Evolutionary conservation across 2,888 invertebrate genomes (phyloP), one percentile per base, ranked within the genome.

Genomic region (Cheilosia pagana): DNA sequence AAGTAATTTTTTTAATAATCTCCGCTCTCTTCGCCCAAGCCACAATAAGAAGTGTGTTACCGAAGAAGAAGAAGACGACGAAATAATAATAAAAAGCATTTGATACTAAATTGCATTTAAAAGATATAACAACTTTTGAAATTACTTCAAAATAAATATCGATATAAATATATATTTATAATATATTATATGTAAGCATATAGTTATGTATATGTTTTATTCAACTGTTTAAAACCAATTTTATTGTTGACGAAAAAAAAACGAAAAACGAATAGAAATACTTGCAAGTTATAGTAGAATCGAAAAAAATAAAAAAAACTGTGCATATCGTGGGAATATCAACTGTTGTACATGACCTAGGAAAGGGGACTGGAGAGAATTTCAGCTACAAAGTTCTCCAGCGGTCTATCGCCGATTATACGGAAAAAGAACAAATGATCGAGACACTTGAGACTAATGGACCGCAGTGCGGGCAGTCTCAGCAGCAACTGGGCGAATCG

Each of bases 361-460:
- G 85, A 90, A 55, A 89, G 87, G 50, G 89, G 94, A 78, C 95
- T 94, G 90, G 97, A 96, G 79, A 98, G 93, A 93, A 96, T 95
- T 89, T 97, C 96, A 88, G 94, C 94, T 81, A 98, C 94, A 92
- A 97, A 97, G 62, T 95, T 95, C 90, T 97, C 96, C 89, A 99
- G 95, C 87, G 95, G 95, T 81, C 95, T 95, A 88, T 98, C 97
- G 43, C 97, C 96, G 89, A 98, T 96, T 85, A 98, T 94, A 90
- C 97, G 96, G 93, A 97, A 98, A 94, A 97, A 98, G 94, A 98
- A 98, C 87, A 98, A 94, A 92, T 98, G 97, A 92, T 99, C 98
- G 89, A 97, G 94, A 93, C 98, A 98, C 93, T 98, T 98, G 62
- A 99, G 95, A 75, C 97, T 97, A 90, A 98, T 98, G 87, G 97